Percentiles rank a stretch among this genome's conserved stretches.
These are phyloP conservation scores for Coilia nasus DNA, from an alignment of 2,797 vertebrate species.

Conservation along the genomic window DNA sequence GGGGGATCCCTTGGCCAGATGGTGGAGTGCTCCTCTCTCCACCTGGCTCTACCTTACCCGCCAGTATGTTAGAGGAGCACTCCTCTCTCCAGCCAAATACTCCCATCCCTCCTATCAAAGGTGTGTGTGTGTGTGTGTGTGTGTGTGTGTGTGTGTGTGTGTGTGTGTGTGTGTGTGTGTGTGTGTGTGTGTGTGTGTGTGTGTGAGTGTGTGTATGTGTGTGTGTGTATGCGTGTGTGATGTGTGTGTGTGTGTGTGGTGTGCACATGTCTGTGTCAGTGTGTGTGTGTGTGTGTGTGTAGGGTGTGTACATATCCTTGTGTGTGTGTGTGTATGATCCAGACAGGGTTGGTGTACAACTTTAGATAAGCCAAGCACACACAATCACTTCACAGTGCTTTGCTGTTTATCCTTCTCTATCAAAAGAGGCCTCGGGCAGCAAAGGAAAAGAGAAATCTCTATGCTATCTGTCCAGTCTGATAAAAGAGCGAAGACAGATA, in stretches of 20 bases:
- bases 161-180: neutral
- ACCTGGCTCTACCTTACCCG: constrained; percentile 48
- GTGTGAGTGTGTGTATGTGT: neutral
- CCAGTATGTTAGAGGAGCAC: constrained; percentile 40
- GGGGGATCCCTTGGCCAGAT: constrained; percentile 75
- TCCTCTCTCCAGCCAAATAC: constrained; percentile 36
- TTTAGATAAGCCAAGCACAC: neutral
- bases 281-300: neutral
- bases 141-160: neutral
- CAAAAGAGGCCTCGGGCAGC: neutral
- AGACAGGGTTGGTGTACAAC: too few species aligned
- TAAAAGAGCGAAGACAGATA: neutral
- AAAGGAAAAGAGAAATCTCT: neutral
- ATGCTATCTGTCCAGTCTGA: neutral
- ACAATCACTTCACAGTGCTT: neutral
- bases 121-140: neutral
- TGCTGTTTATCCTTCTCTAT: neutral
- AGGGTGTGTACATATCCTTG: too few species aligned
- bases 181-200: neutral
- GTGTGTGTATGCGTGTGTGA: neutral
- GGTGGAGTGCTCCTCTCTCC: constrained; percentile 61
- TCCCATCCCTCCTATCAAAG: constrained; percentile 6
- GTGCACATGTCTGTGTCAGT: neutral
- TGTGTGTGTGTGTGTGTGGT: too few species aligned
- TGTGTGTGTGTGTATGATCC: too few species aligned